Evolutionary conservation across 2,797 vertebrate species (phyloP).

Genomic region (Pangasius krempfi): DNA sequence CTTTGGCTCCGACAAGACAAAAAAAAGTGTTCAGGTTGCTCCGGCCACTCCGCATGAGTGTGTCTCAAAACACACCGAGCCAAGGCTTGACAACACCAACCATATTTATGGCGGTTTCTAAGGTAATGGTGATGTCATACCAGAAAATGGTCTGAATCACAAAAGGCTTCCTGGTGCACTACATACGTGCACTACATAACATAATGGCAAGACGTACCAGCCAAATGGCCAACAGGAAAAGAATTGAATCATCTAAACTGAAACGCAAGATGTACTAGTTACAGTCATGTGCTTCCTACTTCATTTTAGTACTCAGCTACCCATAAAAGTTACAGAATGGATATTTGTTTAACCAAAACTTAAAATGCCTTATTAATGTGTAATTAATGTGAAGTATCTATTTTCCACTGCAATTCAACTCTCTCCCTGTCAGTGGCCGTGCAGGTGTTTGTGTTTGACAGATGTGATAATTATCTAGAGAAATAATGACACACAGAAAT

Average conservation of each 20-base stretch:
- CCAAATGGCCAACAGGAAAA: neutral
- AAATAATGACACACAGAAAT: neutral
- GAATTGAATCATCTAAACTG: neutral
- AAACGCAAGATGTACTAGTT: neutral
- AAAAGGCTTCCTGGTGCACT: constrained; percentile 3
- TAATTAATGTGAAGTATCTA: neutral
- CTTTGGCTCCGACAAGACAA: neutral
- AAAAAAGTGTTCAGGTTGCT: neutral
- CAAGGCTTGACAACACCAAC: neutral
- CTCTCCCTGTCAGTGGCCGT: neutral
- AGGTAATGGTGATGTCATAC: neutral
- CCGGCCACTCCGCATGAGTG: neutral
- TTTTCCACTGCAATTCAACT: neutral
- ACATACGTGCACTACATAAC: neutral
- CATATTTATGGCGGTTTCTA: constrained; percentile 5
- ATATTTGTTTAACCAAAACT: neutral
- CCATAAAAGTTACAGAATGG: neutral
- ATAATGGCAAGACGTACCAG: neutral
- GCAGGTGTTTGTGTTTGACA: neutral
- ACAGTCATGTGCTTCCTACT: neutral
- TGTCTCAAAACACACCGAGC: neutral
- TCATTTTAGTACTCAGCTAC: neutral
- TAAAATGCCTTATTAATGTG: neutral
- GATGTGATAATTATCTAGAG: neutral
- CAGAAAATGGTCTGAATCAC: neutral